Evolutionary conservation across 2,113 vertebrate species (phyloP), one percentile per base, ranked within the genome.

Genomic region (Benitochromis conjunctus): DNA sequence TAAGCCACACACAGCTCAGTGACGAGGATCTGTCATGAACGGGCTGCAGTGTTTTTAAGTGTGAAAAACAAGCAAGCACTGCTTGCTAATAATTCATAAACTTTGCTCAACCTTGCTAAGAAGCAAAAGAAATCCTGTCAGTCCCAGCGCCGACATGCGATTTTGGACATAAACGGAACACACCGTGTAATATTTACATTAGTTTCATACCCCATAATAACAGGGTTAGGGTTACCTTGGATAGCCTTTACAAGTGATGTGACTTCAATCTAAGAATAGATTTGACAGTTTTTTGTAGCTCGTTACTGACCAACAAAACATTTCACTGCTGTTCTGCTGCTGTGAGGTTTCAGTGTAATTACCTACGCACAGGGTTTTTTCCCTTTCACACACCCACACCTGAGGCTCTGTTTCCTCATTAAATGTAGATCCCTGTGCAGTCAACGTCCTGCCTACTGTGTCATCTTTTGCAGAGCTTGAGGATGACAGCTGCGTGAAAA

Each of bases 401-500:
- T 36, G 41, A 64, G 21, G 14, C 43, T 7, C 69, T 1, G 60
- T 36, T 21, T 80, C 79, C 86, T 88, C 82, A 48, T 91, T 90
- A 86, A 66, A 57, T 43, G 43, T 5, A 31, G 21, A 31, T 80
- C 51, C 4, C 57, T 66, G 69, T 82, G 29, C 21, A 36, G 3
- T 89, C 69, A 69, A 55, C 83, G 13, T 84, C 43, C 51, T 83
- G 9, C 54, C 66, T 76, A 81, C 81, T 87, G 55, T 87, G 41
- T 84, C 81, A 1, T 88, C 9, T 4, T 91, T 84, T 85, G 11
- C 92, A 96, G 95, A 89, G 5, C 36, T 24, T 5, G 92, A 94
- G 5, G 81, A 57, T 19, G 96, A 96, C 57, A 34, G 85, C 92
- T 92, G 87, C 1, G 64, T 21, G 57, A 96, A 96, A 86, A 94